Evolutionary conservation across 2,888 invertebrate genomes (phyloP).

Genomic region (Rapana venosa): DNA sequence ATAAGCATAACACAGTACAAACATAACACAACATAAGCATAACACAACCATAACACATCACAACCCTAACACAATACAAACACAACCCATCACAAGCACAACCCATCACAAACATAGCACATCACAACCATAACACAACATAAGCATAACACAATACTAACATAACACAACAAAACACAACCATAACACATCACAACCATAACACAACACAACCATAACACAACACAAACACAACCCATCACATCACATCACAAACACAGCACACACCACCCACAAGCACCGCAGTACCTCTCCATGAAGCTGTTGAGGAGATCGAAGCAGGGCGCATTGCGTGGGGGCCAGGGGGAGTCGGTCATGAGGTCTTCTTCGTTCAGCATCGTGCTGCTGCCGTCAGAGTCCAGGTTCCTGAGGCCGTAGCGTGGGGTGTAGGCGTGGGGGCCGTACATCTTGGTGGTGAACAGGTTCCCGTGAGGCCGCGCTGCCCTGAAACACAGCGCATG

Average conservation of each 20-base stretch:
- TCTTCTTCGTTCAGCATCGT: slow-evolving; percentile 70
- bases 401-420: slow-evolving; percentile 65
- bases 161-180: too few species aligned
- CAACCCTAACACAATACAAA: too few species aligned
- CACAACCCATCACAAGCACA: too few species aligned
- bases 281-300: slow-evolving; percentile 77
- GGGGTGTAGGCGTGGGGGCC: slow-evolving; percentile 75
- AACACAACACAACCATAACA: too few species aligned
- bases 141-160: too few species aligned
- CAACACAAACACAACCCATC: not conserved
- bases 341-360: slow-evolving; percentile 75
- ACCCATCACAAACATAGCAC: too few species aligned
- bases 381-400: slow-evolving; percentile 61
- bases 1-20: too few species aligned
- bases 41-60: too few species aligned
- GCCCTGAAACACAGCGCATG: slow-evolving; percentile 56
- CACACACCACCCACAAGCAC: not conserved
- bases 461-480: slow-evolving; percentile 69
- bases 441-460: slow-evolving; percentile 76
- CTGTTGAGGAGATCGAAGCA: slow-evolving; percentile 77
- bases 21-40: too few species aligned
- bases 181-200: too few species aligned
- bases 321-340: slow-evolving; percentile 77
- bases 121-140: too few species aligned
- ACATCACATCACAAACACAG: not conserved